Conservation (phyloP, 2,888 invertebrate genomes). For the Pammene fasciana region DNA sequence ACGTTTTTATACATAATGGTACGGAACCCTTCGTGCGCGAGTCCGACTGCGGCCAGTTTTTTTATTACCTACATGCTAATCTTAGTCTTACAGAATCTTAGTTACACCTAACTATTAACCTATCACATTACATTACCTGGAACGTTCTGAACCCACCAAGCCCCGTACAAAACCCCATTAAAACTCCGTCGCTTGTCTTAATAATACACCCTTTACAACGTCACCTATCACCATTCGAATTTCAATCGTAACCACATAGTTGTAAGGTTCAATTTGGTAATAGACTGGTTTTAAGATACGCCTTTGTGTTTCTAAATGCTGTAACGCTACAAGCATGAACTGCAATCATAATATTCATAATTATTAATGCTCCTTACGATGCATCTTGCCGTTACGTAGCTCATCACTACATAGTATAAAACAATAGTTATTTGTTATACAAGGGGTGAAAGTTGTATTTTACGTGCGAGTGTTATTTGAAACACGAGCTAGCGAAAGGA, state of each 20-base stretch:
- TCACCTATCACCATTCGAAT: not conserved
- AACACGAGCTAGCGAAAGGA: too few relatives aligned
- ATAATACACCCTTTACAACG: not conserved
- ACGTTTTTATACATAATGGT: too few relatives aligned
- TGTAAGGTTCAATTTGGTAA: not conserved
- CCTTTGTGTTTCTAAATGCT: not conserved
- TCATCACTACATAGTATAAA: not conserved
- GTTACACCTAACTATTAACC: too few relatives aligned
- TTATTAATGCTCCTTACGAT: not conserved
- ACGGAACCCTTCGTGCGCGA: too few relatives aligned
- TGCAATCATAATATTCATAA: conserved; percentile 14
- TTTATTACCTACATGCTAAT: too few relatives aligned
- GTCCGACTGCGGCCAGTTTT: too few relatives aligned
- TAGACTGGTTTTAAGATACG: not conserved
- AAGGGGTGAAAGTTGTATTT: not conserved
- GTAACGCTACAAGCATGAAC: not conserved
- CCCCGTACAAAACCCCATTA: not conserved
- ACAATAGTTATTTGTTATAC: too few relatives aligned
- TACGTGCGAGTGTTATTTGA: too few relatives aligned
- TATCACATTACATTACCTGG: not conserved
- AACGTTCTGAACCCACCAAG: not conserved
- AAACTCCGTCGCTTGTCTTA: not conserved
- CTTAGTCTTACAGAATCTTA: too few relatives aligned
- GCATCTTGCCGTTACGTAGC: not conserved
- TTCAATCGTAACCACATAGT: not conserved